phyloP scores from a whole-genome alignment of 2,113 vertebrate genomes.

The Nycticebus coucang region DNA sequence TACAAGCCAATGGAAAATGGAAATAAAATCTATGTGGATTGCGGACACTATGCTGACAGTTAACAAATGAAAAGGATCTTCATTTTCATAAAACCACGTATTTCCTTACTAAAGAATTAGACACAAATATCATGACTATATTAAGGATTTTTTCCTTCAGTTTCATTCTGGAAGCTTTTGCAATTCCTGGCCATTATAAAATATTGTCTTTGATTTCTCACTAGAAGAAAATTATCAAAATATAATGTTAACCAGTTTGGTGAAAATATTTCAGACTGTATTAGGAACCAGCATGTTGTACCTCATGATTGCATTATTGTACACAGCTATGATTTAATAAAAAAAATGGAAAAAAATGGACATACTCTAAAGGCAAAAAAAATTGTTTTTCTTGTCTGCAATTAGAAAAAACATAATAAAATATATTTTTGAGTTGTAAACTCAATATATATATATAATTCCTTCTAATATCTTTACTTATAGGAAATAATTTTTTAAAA shows the following conservation, averaged over 20 bases:
- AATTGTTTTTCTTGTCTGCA: too few relatives aligned
- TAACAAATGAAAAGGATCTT: conserved; percentile 41
- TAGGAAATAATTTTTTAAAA: background rate
- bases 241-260: background rate
- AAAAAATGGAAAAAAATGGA: too few relatives aligned
- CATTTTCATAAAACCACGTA: background rate
- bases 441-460: background rate
- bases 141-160: background rate
- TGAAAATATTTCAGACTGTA: too few relatives aligned
- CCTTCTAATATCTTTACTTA: background rate
- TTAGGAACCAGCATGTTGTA: too few relatives aligned
- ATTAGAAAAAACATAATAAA: too few relatives aligned
- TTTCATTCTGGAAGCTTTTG: background rate
- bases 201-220: background rate
- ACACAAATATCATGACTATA: background rate
- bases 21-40: conserved; percentile 37
- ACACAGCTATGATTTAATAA: too few relatives aligned
- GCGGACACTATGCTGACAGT: conserved; percentile 56
- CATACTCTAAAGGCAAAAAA: too few relatives aligned
- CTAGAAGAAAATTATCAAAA: background rate
- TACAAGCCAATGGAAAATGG: conserved; percentile 33
- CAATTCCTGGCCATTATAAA: background rate
- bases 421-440: too few relatives aligned
- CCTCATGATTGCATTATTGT: too few relatives aligned
- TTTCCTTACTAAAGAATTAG: conserved; percentile 44